Base-by-base conservation (phyloP, 2,113 vertebrate genomes). In the Trichomycterus rosablanca region DNA sequence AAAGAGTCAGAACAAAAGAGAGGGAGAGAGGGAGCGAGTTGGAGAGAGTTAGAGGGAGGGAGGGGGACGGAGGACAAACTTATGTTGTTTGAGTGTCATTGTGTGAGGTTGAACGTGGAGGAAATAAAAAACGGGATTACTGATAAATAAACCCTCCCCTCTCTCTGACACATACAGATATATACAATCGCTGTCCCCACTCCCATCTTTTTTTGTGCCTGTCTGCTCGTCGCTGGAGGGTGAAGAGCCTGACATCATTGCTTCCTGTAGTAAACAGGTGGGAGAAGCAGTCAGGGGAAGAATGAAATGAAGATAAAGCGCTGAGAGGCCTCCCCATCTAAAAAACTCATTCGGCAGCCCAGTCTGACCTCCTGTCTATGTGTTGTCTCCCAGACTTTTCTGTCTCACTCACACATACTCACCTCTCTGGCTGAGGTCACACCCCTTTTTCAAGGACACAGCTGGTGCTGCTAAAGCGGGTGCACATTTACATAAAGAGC, bases 211-310 rank as follows among this genome's bases (percentile, higher is more conserved):
- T 74, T 32, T 42, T 44, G 20, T 20, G 32, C 64, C 68, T 15
- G 19, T 15, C 45, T 49, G 60, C 28, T 52, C 63, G 39, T 61
- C 18, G 67, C 58, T 67, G 3, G 50, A 71, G 80, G 83, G 84
- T 85, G 82, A 82, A 89, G 87, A 71, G 67, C 76, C 74, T 89
- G 86, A 89, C 83, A 86, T 89, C 87, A 77, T 67, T 40, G 74
- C 54, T 84, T 76, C 76, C 28, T 84, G 82, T 81, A 32, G 73
- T 81, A 76, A 83, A 86, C 86, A 88, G 87, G 86, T 87, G 86
- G 81, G 78, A 82, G 66, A 73, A 67, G 37, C 23, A 55, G 34
- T 7, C 57, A 50, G 58, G 22, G 35, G 18, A 54, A 70, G 19
- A 70, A 30, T 30, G 7, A 55, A 63, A 63, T 35, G 11, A 50